Evolutionary conservation across 2,113 vertebrate species (phyloP).

Genomic region (Smithornis capensis): DNA sequence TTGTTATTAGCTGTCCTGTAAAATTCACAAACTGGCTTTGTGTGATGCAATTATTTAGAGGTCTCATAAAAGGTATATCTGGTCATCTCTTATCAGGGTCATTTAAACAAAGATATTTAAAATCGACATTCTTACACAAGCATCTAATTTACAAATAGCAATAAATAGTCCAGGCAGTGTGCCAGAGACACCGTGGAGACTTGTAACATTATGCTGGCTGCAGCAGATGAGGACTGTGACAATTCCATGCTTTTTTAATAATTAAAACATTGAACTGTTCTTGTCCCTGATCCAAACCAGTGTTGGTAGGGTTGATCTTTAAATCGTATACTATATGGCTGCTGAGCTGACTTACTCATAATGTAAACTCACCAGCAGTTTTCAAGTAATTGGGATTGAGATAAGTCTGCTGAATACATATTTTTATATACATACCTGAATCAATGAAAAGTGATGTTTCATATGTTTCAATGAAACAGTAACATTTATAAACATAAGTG

Average conservation of each 20-base stretch:
- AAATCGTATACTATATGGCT: not conserved
- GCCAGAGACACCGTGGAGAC: constrained; percentile 58
- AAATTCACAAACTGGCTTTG: constrained; percentile 48
- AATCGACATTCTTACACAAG: constrained; percentile 69
- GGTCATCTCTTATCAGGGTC: constrained; percentile 71
- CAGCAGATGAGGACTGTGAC: constrained; percentile 1
- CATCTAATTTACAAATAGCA: constrained; percentile 73
- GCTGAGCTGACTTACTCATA: not conserved
- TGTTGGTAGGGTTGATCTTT: not conserved
- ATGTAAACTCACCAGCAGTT: not conserved
- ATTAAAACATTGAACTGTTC: constrained; percentile 31
- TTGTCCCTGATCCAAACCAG: not conserved
- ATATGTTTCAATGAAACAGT: not conserved
- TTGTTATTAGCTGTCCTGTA: constrained; percentile 57
- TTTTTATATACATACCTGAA: not conserved
- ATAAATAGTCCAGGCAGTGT: constrained; percentile 64
- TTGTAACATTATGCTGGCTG: constrained; percentile 64
- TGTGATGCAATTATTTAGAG: constrained; percentile 59
- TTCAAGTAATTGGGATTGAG: not conserved
- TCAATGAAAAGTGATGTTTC: not conserved
- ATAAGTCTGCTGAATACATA: not conserved
- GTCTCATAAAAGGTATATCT: constrained; percentile 71
- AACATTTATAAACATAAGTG: not conserved
- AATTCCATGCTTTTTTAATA: constrained; percentile 57
- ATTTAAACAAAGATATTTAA: constrained; percentile 69